phyloP scores from a whole-genome alignment of 1,140 invertebrate genomes.

The Leptoteleia sp. region DNA sequence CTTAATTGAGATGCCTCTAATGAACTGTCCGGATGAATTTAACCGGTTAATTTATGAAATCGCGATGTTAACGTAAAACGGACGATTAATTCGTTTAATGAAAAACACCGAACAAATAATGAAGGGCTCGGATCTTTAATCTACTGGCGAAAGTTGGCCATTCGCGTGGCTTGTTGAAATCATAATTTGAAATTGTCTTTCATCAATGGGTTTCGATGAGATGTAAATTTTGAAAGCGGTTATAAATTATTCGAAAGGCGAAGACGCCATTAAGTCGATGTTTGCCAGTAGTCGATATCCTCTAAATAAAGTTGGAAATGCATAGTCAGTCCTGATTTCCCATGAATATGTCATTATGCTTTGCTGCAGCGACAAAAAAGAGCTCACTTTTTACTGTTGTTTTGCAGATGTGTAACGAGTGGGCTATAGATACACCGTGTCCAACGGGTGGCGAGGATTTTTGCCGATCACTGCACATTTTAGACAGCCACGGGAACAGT shows the following conservation, averaged over 20 bases:
- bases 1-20: not conserved
- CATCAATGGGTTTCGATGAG: not conserved
- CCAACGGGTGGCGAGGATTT: slow-evolving; percentile 84
- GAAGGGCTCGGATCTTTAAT: too few species aligned
- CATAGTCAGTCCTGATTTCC: slow-evolving; percentile 42
- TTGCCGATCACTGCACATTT: slow-evolving; percentile 85
- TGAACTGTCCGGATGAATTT: not conserved
- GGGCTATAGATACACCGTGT: slow-evolving; percentile 85
- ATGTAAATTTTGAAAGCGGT: slow-evolving; percentile 14
- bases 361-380: slow-evolving; percentile 3
- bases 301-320: too few species aligned
- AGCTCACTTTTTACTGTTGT: slow-evolving; percentile 31
- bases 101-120: too few species aligned
- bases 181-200: slow-evolving; percentile 7
- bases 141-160: too few species aligned
- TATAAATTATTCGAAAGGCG: slow-evolving; percentile 28
- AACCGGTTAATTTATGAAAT: slow-evolving; percentile 1
- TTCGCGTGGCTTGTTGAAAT: not conserved
- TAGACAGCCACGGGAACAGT: slow-evolving; percentile 84
- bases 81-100: too few species aligned
- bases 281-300: too few species aligned
- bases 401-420: slow-evolving; percentile 84
- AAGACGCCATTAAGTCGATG: too few species aligned
- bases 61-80: not conserved
- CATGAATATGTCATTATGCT: slow-evolving; percentile 34